Evolutionary conservation across 2,113 vertebrate genomes (phyloP).

Genomic region (Thalassarche chlororhynchos): DNA sequence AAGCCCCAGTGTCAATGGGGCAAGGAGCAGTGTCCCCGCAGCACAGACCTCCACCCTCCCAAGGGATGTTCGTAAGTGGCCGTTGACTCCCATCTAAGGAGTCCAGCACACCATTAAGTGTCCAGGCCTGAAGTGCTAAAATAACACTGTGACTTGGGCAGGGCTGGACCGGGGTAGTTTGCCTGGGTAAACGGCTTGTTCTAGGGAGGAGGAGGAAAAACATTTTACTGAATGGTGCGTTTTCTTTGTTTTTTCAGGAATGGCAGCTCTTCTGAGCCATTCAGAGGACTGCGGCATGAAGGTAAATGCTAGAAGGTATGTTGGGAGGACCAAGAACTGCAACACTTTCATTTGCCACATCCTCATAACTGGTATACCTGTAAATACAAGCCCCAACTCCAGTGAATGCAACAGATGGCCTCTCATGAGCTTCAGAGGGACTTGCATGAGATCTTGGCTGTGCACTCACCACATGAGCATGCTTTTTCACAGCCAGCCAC

Average conservation of each 20-base stretch:
- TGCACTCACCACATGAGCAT: fast-evolving
- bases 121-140: neutral
- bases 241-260: neutral
- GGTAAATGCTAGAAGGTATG: neutral
- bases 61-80: neutral
- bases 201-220: neutral
- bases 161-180: neutral
- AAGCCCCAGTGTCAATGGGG: neutral
- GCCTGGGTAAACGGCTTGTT: neutral
- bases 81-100: neutral
- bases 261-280: neutral
- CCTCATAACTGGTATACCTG: fast-evolving
- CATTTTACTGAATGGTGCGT: neutral
- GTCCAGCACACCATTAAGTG: neutral
- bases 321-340: neutral
- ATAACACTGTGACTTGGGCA: neutral
- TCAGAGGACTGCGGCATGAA: neutral
- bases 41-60: neutral
- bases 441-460: neutral
- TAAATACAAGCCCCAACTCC: neutral
- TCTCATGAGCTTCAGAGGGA: neutral
- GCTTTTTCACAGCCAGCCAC: neutral
- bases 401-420: neutral
- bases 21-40: neutral
- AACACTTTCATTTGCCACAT: neutral